Base-by-base conservation (phyloP, 2,113 vertebrate genomes). In the Ariopsis seemanni region DNA sequence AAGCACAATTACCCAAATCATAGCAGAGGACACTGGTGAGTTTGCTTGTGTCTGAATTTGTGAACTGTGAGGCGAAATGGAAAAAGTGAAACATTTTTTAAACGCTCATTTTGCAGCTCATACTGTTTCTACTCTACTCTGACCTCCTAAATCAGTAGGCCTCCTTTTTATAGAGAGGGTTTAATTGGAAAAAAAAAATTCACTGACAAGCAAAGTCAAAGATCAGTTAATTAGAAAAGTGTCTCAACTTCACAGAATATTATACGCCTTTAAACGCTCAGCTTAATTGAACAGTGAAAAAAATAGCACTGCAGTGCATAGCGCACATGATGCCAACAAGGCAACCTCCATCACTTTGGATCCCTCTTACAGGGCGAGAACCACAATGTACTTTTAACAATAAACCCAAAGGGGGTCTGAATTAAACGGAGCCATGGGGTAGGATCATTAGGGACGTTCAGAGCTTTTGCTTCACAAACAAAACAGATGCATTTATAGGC, bases 141-240 rank as follows among this genome's bases (percentile, higher is more conserved):
- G 11, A 77, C 58, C 85, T 79, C 18, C 79, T 86, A 67, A 79
- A 80, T n/a, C 85, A 86, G 60, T 63, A 62, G 25, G 72, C 12
- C 50, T 79, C 60, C 10, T 79, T 86, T 86, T 86, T 85, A 86
- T 80, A 79, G 74, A 65, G 50, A 67, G 18, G 7, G 11, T 86
- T 79, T 67, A 78, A 84, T 57, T 30, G 17, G 57, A 7, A 0
- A 85, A 78, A 78, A 83, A 71, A 55, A 67, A 50, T 53, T 67
- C 60, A 86, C 48, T 80, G 74, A 86, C 75, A 86, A 69, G 75
- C 62, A 67, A 55, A 69, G 85, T 79, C 60, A 53, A 79, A 78
- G 60, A 79, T 86, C 58, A 67, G 62, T 65, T 80, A 79, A 86
- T 86, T 65, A 86, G 75, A 80, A 86, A 86, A 69, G 75, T 80